Base-by-base conservation (phyloP, 2,888 invertebrate genomes). In the Luffia ferchaultella region DNA sequence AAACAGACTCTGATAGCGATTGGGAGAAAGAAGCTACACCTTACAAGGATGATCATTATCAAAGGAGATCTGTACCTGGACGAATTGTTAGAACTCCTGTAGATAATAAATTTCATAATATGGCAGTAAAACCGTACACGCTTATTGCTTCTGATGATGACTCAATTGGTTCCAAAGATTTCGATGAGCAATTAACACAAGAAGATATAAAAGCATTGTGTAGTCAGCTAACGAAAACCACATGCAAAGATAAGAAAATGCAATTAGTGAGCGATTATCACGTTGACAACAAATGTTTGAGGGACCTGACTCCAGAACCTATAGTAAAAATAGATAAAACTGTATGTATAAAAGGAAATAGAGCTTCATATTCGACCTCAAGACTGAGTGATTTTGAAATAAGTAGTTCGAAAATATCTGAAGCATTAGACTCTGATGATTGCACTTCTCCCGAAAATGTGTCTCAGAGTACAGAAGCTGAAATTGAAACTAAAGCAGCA, bases 71-170 rank as follows among this genome's bases (percentile, higher is more conserved):
- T 30, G 30, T 7, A 7, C 12, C 20, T 2, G 20, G 19, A 45
- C 16, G 19, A 5, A 2, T 45, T 16, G 3, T 9, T 3, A 17
- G 19, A 18, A 45, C 5, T 12, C 45, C 45, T 45, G 16, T 56
- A 15, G 50, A 56, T 17, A 54, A 57, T 16, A 16, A 60, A 18
- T 58, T 65, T 20, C 42, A 54, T 16, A 58, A 61, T 52, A 53
- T 62, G 47, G 69, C 68, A 1, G 54, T 71, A 18, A 64, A 73
- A 53, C 75, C 76, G 1, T 57, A 72, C 1, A 69, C 74, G 1
- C 57, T 77, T 43, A 65, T 73, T 0, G 61, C 54, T 44, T 65
- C 67, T 5, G 73, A 75, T 19, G 57, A 59, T 41, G 62, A 65
- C 7, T 58, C 56, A 9, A 57, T 59, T 1, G 66, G 56, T 45